phyloP scores from a whole-genome alignment of 2,113 vertebrate genomes.

The Caranx melampygus region DNA sequence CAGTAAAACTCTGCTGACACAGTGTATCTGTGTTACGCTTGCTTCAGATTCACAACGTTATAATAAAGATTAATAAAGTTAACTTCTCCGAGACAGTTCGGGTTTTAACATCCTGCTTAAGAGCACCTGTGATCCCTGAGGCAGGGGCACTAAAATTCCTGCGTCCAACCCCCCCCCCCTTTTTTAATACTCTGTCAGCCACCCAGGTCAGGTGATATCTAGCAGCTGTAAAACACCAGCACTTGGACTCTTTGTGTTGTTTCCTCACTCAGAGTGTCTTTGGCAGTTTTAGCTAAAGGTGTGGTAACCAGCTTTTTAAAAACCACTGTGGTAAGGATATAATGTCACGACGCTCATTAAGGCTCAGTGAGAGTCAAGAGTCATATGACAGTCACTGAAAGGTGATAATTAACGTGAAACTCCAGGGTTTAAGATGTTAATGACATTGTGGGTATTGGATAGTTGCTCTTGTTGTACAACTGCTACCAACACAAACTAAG shows the following conservation, averaged over 20 bases:
- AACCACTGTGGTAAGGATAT: constrained; percentile 4
- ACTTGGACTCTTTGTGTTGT: neutral
- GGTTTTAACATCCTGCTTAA: constrained; percentile 14
- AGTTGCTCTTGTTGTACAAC: constrained; percentile 8
- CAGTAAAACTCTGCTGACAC: neutral
- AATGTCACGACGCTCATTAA: constrained; percentile 29
- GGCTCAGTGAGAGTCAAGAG: constrained; percentile 11
- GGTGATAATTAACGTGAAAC: constrained; percentile 42
- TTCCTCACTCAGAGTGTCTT: neutral
- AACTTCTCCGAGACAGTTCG: neutral
- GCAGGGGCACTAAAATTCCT: constrained; percentile 12
- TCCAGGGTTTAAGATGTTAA: neutral
- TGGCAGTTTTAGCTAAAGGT: constrained; percentile 27
- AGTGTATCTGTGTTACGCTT: constrained; percentile 8
- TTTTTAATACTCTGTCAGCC: neutral
- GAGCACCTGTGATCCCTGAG: constrained; percentile 11
- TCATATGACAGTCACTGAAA: constrained; percentile 13
- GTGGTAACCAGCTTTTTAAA: neutral
- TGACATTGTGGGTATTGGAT: neutral
- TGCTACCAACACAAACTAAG: neutral
- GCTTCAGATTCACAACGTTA: constrained; percentile 7
- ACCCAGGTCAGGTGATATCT: neutral
- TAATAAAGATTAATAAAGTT: too few relatives aligned
- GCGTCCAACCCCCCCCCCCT: constrained; percentile 7
- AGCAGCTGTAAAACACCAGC: neutral